Percentiles rank a stretch among this genome's conserved stretches.
Evolutionary conservation across 2,113 vertebrate genomes (phyloP).

Genomic region (Epinephelus moara): DNA sequence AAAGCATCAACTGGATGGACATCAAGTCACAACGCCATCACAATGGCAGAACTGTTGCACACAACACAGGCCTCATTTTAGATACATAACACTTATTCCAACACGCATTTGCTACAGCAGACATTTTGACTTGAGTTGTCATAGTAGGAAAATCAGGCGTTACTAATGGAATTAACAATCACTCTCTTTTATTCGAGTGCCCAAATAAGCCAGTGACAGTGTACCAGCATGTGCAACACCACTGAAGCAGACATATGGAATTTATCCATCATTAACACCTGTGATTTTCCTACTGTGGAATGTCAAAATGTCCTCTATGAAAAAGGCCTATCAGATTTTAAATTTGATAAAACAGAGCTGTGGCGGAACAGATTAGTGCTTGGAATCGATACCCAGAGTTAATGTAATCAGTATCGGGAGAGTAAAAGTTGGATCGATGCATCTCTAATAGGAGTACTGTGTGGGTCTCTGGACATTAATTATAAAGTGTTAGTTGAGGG

Average conservation of each 20-base stretch:
- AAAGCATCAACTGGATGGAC: too few relatives aligned
- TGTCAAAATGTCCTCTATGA: not conserved
- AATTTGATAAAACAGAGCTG: not conserved
- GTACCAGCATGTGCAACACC: not conserved
- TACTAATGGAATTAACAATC: not conserved
- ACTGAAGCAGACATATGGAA: not conserved
- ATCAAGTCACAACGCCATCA: too few relatives aligned
- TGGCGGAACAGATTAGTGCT: not conserved
- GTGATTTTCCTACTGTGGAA: not conserved
- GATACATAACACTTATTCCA: not conserved
- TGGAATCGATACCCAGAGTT: not conserved
- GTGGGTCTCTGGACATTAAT: not conserved
- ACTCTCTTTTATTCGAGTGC: not conserved
- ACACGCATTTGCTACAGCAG: not conserved
- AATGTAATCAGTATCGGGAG: not conserved
- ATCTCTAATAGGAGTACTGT: not conserved
- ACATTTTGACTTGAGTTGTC: not conserved
- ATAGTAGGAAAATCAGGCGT: not conserved
- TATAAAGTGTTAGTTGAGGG: not conserved
- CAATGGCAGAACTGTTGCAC: too few relatives aligned
- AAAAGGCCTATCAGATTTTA: not conserved
- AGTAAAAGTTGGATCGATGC: slow-evolving; percentile 6
- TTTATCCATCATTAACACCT: not conserved
- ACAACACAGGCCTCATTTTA: not conserved
- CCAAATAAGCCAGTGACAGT: not conserved